These are phyloP conservation scores for Paedocypris micromegethes DNA, from an alignment of 2,797 vertebrate genomes.

Conservation along the genomic window DNA sequence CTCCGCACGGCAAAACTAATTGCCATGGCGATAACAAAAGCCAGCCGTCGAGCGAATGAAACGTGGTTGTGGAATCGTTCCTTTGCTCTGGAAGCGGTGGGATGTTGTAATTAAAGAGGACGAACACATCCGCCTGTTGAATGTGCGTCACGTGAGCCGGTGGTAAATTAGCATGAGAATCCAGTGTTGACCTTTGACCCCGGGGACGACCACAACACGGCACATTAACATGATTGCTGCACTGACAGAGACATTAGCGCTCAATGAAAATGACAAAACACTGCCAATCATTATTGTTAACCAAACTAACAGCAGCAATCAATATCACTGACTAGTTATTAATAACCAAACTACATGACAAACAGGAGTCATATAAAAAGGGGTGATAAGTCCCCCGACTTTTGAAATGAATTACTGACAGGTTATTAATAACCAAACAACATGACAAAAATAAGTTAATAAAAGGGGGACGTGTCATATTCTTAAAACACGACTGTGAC, in stretches of 20 bases:
- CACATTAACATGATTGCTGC: slow-evolving; percentile 55
- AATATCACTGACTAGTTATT: background rate
- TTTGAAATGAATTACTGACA: too few relatives aligned
- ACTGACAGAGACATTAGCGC: slow-evolving; percentile 8
- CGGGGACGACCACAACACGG: slow-evolving; percentile 45
- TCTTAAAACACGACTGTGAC: too few relatives aligned
- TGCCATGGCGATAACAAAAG: slow-evolving; percentile 71
- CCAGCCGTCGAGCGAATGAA: slow-evolving; percentile 60
- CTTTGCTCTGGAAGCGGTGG: slow-evolving; percentile 57
- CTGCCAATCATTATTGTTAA: slow-evolving; percentile 9
- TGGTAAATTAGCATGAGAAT: slow-evolving; percentile 53
- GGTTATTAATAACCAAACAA: too few relatives aligned
- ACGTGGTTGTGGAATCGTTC: slow-evolving; percentile 69
- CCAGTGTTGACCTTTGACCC: slow-evolving; percentile 59
- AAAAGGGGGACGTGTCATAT: too few relatives aligned
- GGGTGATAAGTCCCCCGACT: too few relatives aligned
- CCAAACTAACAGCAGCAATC: slow-evolving; percentile 14
- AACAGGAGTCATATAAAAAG: too few relatives aligned
- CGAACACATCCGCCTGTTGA: slow-evolving; percentile 65
- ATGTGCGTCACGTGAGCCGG: background rate
- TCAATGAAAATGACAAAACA: too few relatives aligned
- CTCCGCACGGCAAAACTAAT: slow-evolving; percentile 65
- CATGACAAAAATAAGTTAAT: too few relatives aligned
- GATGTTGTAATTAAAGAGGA: slow-evolving; percentile 74
- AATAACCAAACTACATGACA: too few relatives aligned